These are phyloP conservation scores for Capreolus pygargus DNA, from an alignment of 2,113 vertebrate species.

Conservation along the genomic window DNA sequence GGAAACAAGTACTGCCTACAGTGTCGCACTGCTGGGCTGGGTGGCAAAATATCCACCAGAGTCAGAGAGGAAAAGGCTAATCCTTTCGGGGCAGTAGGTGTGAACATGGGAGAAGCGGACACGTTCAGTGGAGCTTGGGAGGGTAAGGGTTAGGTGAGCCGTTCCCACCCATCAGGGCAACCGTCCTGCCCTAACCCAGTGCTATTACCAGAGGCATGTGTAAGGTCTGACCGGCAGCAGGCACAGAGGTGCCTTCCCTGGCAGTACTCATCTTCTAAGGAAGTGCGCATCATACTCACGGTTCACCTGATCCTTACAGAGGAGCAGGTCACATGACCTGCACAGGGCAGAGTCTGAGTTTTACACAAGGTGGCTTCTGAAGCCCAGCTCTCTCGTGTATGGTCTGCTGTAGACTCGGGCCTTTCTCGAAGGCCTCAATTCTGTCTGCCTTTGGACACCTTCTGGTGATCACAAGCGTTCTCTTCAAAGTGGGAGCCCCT, in stretches of 20 bases:
- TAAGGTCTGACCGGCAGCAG: not conserved
- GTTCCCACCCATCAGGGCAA: not conserved
- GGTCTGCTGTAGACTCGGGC: fast-evolving
- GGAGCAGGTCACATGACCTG: conserved; percentile 62
- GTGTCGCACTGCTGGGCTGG: not conserved
- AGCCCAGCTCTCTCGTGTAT: fast-evolving
- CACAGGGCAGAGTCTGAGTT: not conserved
- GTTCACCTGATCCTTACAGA: conserved; percentile 40
- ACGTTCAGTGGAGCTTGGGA: not conserved
- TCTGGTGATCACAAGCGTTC: not conserved
- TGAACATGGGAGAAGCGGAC: not conserved
- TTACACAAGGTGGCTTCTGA: not conserved
- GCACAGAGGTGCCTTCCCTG: not conserved
- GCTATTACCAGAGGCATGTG: not conserved
- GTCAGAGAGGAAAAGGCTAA: not conserved
- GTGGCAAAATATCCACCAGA: not conserved
- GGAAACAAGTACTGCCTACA: not conserved
- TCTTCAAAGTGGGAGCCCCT: not conserved
- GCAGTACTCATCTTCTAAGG: not conserved
- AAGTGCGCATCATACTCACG: no score
- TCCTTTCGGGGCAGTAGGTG: not conserved
- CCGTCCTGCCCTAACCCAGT: not conserved
- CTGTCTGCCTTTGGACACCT: not conserved
- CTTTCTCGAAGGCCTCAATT: not conserved
- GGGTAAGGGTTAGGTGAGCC: not conserved